Evolutionary conservation across 2,888 invertebrate species (phyloP).

Genomic region (Amphipyra tragopoginis): DNA sequence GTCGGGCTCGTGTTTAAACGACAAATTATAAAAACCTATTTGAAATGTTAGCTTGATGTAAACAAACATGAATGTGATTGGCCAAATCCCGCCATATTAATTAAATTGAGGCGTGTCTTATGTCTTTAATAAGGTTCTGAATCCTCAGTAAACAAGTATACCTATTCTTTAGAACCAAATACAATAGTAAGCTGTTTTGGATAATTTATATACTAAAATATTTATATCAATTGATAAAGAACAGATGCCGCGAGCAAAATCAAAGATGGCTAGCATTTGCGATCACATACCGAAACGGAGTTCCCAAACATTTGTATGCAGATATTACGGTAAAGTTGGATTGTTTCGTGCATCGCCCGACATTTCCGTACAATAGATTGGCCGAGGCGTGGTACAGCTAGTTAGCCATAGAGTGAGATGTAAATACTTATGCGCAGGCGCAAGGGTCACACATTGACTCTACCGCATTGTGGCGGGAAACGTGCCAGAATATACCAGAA

Average conservation of each 20-base stretch:
- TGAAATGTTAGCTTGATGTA: too few relatives aligned
- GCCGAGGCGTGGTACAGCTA: slow-evolving; percentile 72
- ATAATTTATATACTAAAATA: slow-evolving; percentile 18
- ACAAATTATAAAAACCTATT: too few relatives aligned
- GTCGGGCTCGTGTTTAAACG: too few relatives aligned
- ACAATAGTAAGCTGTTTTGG: too few relatives aligned
- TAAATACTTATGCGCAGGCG: slow-evolving; percentile 71
- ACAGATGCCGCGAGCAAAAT: slow-evolving; percentile 35
- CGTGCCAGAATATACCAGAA: slow-evolving; percentile 28
- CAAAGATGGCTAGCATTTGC: slow-evolving; percentile 53
- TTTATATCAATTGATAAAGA: slow-evolving; percentile 28
- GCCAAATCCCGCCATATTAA: too few relatives aligned
- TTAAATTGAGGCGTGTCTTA: too few relatives aligned
- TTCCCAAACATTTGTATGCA: slow-evolving; percentile 84
- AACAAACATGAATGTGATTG: too few relatives aligned
- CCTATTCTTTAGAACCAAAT: too few relatives aligned
- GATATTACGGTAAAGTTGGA: slow-evolving; percentile 83
- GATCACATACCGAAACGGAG: slow-evolving; percentile 68
- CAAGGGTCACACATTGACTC: slow-evolving; percentile 61
- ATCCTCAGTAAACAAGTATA: too few relatives aligned
- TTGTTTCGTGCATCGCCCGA: slow-evolving; percentile 82
- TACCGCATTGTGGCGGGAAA: slow-evolving; percentile 43
- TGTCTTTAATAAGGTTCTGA: too few relatives aligned
- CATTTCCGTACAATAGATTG: slow-evolving; percentile 87
- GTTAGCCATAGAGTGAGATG: slow-evolving; percentile 78